phyloP scores from a whole-genome alignment of 2,113 vertebrate species.

The Ophthalmotilapia sp. region DNA sequence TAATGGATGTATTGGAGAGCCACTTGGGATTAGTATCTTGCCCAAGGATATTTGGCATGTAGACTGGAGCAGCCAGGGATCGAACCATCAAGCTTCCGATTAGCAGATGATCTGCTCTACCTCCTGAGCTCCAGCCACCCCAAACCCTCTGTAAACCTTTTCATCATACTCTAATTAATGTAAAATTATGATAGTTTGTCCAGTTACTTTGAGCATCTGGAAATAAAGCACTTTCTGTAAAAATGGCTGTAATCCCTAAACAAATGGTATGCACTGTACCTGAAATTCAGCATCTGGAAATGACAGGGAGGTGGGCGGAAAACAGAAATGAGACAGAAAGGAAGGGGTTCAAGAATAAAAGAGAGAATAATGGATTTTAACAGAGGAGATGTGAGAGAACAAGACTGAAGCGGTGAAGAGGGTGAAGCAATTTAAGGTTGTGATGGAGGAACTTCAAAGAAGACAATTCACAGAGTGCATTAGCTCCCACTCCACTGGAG shows the following conservation, averaged over 20 bases:
- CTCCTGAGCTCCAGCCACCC: neutral
- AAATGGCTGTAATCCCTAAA: neutral
- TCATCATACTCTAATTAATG: neutral
- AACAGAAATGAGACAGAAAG: neutral
- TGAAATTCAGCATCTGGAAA: neutral
- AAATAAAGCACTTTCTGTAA: neutral
- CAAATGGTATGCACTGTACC: neutral
- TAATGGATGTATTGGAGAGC: rapidly evolving
- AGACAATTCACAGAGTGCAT: neutral
- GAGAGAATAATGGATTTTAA: neutral
- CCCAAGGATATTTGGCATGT: neutral
- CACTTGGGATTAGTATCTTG: neutral
- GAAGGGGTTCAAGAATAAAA: neutral
- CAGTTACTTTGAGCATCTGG: neutral
- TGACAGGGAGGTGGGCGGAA: rapidly evolving
- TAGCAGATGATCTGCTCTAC: neutral
- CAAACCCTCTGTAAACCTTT: neutral
- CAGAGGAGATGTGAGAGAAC: neutral
- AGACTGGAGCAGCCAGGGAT: neutral
- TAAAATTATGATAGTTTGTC: neutral
- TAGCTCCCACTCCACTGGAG: neutral
- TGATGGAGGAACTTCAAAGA: neutral
- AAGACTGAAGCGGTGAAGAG: neutral
- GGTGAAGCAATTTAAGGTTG: neutral
- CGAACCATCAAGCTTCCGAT: rapidly evolving